Evolutionary conservation across 2,888 invertebrate species (phyloP).

Genomic region (Thecocarcelia acutangulata): DNA sequence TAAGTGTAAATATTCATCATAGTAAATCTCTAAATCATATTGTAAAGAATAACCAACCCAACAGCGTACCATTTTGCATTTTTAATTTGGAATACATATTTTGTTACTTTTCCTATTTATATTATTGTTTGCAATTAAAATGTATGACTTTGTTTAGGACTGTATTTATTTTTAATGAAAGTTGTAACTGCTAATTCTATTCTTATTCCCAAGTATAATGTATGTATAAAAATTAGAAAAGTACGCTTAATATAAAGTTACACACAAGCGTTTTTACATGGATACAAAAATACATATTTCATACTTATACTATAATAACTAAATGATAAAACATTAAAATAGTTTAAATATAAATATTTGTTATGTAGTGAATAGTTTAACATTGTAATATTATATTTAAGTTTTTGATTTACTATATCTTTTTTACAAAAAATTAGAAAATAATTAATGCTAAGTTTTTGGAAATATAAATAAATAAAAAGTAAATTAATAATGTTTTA

Average conservation of each 20-base stretch:
- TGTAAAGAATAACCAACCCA: constrained; percentile 33
- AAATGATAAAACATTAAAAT: constrained; percentile 15
- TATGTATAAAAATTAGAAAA: not conserved
- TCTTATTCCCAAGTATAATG: constrained; percentile 6
- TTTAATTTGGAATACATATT: constrained; percentile 50
- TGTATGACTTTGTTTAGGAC: constrained; percentile 34
- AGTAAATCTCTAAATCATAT: constrained; percentile 6
- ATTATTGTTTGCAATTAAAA: constrained; percentile 18
- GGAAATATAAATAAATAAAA: not conserved
- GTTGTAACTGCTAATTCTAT: not conserved
- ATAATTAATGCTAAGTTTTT: constrained; percentile 32
- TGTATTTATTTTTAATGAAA: constrained; percentile 1
- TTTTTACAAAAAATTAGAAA: constrained; percentile 39
- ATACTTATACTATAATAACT: not conserved
- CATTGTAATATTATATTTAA: constrained; percentile 51
- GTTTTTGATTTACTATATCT: constrained; percentile 48
- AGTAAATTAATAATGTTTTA: constrained; percentile 42
- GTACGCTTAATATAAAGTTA: not conserved
- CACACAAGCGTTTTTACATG: not conserved
- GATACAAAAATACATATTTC: not conserved
- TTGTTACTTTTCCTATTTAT: constrained; percentile 1
- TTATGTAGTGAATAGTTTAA: constrained; percentile 59
- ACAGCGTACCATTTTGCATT: constrained; percentile 68
- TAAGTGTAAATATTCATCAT: constrained; percentile 39
- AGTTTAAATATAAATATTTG: constrained; percentile 41